These are phyloP conservation scores for Apis florea DNA, from an alignment of 1,140 invertebrate species.

Conservation along the genomic window DNA sequence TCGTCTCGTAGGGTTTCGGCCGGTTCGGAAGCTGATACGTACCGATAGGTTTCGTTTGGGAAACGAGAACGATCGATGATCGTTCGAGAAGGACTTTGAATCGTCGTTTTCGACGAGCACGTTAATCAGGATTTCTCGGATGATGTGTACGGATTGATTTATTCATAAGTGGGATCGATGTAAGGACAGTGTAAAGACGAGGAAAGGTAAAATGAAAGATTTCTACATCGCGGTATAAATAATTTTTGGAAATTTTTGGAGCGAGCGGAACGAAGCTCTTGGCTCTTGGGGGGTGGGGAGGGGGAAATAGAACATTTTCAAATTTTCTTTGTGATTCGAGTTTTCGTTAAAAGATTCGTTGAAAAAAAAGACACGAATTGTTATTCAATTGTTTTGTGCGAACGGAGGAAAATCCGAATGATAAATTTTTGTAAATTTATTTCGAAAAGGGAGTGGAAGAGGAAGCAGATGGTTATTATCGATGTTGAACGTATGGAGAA, in stretches of 20 bases:
- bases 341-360: no score
- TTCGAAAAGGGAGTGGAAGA: background rate
- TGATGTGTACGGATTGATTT: background rate
- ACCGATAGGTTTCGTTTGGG: background rate
- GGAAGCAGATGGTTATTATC: background rate
- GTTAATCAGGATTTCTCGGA: background rate
- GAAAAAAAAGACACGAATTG: no score
- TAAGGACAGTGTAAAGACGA: background rate
- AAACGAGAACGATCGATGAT: background rate
- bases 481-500: background rate
- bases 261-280: no score
- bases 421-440: no score
- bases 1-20: constrained; percentile 20
- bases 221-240: no score
- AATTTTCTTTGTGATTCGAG: no score
- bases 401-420: background rate
- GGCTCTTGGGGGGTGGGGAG: no score
- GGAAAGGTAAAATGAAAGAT: background rate
- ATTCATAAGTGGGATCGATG: background rate
- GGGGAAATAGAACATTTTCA: no score
- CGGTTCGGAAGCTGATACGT: constrained; percentile 15
- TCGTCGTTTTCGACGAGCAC: background rate
- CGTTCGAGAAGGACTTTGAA: background rate
- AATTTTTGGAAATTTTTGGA: no score
- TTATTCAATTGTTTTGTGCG: no score